Percentiles rank a stretch among this genome's conserved stretches.
These are phyloP conservation scores for Phalanger gymnotis DNA, from an alignment of 2,797 vertebrate genomes.

Conservation along the genomic window DNA sequence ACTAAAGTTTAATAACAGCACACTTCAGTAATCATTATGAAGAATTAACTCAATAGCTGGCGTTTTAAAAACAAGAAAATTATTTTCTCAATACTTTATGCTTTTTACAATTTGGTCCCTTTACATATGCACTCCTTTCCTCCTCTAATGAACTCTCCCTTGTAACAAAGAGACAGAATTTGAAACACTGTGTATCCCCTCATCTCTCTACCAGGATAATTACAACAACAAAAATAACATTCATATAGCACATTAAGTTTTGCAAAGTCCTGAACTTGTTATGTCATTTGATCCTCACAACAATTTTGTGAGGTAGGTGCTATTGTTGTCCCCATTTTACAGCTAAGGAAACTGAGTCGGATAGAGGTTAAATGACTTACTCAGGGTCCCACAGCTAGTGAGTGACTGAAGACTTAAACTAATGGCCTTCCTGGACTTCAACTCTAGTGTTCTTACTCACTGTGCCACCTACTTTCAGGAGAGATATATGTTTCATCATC, in stretches of 20 bases:
- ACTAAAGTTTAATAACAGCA: not conserved
- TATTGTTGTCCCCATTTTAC: not conserved
- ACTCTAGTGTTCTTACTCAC: not conserved
- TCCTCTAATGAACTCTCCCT: not conserved
- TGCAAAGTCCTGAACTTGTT: not conserved
- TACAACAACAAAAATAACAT: no score
- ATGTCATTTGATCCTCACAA: not conserved
- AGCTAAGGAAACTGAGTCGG: not conserved
- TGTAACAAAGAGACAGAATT: not conserved
- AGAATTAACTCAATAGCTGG: not conserved
- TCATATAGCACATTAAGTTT: not conserved
- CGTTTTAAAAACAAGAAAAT: not conserved
- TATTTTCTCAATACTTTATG: not conserved
- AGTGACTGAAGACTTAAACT: not conserved
- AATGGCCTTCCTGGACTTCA: not conserved
- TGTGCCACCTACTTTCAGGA: not conserved
- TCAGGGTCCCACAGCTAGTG: not conserved
- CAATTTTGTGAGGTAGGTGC: not conserved
- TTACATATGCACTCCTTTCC: not conserved
- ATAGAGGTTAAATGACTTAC: not conserved
- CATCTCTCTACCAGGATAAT: not conserved
- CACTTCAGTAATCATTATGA: not conserved
- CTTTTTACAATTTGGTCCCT: not conserved
- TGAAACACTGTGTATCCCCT: not conserved
- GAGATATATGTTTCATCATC: not conserved